Evolutionary conservation across 2,888 invertebrate species (phyloP).

Genomic region (Eretmocerus hayati): DNA sequence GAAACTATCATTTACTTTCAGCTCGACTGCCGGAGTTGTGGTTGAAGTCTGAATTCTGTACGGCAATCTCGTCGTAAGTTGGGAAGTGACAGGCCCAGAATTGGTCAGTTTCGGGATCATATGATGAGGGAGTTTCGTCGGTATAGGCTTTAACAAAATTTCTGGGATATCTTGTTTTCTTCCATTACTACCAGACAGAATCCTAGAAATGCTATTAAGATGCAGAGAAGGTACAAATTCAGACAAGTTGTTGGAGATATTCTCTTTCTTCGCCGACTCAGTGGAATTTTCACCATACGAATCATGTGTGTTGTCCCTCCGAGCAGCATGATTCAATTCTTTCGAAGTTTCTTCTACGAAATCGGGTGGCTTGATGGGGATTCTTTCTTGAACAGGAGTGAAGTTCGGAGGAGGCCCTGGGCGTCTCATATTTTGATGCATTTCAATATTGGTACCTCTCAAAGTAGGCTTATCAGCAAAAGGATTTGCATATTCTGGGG

Average conservation of each 20-base stretch:
- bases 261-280: conserved; percentile 11
- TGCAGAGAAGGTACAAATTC: conserved; percentile 66
- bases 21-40: conserved; percentile 40
- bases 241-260: conserved; percentile 40
- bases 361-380: conserved; percentile 69
- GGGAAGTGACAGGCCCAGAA: conserved; percentile 30
- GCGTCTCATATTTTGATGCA: conserved; percentile 49
- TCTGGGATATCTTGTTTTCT: conserved; percentile 76
- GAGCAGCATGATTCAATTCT: conserved; percentile 26
- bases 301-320: conserved; percentile 21
- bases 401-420: conserved; percentile 79
- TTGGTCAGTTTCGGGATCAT: conserved; percentile 47
- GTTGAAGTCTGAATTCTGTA: conserved; percentile 27
- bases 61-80: conserved; percentile 17
- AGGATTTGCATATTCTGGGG: conserved; percentile 76
- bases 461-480: conserved; percentile 85
- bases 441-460: conserved; percentile 62
- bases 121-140: conserved; percentile 38
- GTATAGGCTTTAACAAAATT: conserved; percentile 55
- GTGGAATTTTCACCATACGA: conserved; percentile 7
- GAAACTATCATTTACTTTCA: conserved; percentile 37
- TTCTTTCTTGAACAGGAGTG: conserved; percentile 74
- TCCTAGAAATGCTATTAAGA: conserved; percentile 76
- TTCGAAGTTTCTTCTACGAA: conserved; percentile 42
- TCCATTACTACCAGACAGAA: conserved; percentile 79